These are phyloP conservation scores for Sciurus vulgaris DNA, from an alignment of 2,797 vertebrate genomes.

Conservation along the genomic window DNA sequence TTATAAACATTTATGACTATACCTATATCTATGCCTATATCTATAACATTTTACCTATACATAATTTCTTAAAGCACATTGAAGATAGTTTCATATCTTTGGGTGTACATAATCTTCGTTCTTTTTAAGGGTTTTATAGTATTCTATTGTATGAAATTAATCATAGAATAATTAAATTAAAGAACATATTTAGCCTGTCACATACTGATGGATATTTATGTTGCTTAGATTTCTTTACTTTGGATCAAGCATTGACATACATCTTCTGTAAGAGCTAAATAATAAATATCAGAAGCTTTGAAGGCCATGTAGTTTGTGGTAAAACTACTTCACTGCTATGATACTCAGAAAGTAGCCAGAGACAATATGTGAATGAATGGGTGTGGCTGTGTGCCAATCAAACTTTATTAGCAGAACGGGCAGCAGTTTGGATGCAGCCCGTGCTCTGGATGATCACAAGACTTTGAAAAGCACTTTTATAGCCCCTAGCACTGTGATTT, in stretches of 20 bases:
- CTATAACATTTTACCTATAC: neutral
- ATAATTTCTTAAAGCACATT: neutral
- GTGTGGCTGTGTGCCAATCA: neutral
- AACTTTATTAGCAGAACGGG: slow-evolving; percentile 49
- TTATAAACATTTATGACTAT: neutral
- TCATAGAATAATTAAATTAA: neutral
- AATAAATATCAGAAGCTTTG: slow-evolving; percentile 10
- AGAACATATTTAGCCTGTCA: slow-evolving; percentile 32
- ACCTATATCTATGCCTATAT: neutral
- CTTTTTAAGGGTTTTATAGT: neutral
- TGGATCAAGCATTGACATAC: neutral
- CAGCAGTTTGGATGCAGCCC: neutral
- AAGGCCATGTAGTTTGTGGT: neutral
- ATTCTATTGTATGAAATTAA: neutral
- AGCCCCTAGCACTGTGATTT: neutral
- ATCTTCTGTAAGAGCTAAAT: slow-evolving; percentile 7
- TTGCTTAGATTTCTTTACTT: slow-evolving; percentile 51
- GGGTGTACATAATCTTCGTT: neutral
- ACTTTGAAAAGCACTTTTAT: slow-evolving; percentile 49
- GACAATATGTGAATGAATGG: neutral
- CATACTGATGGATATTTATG: slow-evolving; percentile 3
- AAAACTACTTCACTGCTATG: no score
- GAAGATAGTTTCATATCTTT: slow-evolving; percentile 4
- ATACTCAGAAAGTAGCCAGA: neutral
- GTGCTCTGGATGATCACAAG: neutral